Evolutionary conservation across 2,113 vertebrate species (phyloP).

Genomic region (Etheostoma spectabile): DNA sequence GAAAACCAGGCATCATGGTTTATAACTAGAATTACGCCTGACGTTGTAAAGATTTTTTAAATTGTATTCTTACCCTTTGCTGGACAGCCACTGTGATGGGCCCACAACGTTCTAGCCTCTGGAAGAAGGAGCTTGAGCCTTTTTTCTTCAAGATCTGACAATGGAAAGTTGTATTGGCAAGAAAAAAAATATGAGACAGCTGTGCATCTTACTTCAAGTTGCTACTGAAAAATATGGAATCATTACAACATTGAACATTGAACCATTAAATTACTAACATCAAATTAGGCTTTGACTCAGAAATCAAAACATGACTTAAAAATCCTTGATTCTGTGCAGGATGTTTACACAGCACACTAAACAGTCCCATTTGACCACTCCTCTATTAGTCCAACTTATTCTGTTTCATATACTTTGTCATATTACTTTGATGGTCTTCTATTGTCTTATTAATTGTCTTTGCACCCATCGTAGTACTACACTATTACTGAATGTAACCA

Average conservation of each 20-base stretch:
- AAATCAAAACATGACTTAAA: neutral
- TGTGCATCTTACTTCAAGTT: neutral
- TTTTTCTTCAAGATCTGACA: conserved; percentile 92
- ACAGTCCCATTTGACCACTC: neutral
- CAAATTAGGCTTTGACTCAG: conserved; percentile 4
- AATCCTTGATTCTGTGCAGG: neutral
- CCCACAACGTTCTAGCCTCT: conserved; percentile 88
- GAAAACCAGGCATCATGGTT: neutral
- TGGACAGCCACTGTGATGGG: conserved; percentile 89
- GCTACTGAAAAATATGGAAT: conserved; percentile 5
- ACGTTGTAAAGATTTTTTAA: neutral
- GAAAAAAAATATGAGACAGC: neutral
- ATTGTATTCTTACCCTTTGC: conserved; percentile 86
- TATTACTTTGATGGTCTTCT: conserved; percentile 30
- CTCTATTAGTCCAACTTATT: conserved; percentile 2
- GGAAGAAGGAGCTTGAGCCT: conserved; percentile 90
- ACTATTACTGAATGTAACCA: conserved; percentile 39
- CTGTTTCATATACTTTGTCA: conserved; percentile 8
- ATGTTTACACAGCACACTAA: conserved; percentile 17
- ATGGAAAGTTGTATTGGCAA: neutral
- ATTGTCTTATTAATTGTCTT: conserved; percentile 33
- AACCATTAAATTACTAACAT: conserved; percentile 10
- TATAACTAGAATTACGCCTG: neutral
- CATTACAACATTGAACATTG: neutral
- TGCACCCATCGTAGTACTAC: neutral